Conservation (phyloP, 2,888 invertebrate species). For the Habrosyne pyritoides region DNA sequence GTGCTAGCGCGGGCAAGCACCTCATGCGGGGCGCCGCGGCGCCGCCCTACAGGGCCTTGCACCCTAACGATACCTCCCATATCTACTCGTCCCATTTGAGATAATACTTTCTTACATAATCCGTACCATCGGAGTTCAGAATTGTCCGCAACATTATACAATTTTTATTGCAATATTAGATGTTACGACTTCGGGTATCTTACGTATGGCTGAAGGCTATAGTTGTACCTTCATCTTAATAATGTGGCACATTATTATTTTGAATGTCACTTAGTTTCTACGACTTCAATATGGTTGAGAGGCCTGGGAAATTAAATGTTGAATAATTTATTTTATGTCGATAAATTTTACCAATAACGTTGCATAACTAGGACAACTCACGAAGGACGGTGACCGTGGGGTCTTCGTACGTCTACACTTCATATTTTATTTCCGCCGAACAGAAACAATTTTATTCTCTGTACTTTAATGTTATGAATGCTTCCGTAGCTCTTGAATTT, state of each 20-base stretch:
- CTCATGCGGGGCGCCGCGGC: conserved; percentile 55
- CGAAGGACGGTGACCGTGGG: conserved; percentile 30
- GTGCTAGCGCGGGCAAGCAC: conserved; percentile 65
- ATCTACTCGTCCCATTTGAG: conserved; percentile 49
- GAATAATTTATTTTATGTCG: not conserved
- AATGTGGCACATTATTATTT: not conserved
- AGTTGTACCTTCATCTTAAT: not conserved
- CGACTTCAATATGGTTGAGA: no score
- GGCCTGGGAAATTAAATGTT: not conserved
- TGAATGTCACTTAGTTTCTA: not conserved
- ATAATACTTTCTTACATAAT: conserved; percentile 69
- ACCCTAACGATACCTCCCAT: conserved; percentile 41
- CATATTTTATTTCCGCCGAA: conserved; percentile 33
- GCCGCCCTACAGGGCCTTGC: conserved; percentile 65
- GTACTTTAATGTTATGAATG: conserved; percentile 44
- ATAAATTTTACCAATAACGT: not conserved
- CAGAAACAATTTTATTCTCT: conserved; percentile 54
- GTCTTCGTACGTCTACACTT: conserved; percentile 28
- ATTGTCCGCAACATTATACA: conserved; percentile 49
- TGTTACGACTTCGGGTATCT: no score
- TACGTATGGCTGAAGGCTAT: no score
- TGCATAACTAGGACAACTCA: conserved; percentile 10
- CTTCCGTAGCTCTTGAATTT: conserved; percentile 43
- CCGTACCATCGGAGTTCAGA: conserved; percentile 48
- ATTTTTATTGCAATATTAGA: conserved; percentile 16